Conservation (phyloP, 2,888 invertebrate species). For the Tholera decimalis region DNA sequence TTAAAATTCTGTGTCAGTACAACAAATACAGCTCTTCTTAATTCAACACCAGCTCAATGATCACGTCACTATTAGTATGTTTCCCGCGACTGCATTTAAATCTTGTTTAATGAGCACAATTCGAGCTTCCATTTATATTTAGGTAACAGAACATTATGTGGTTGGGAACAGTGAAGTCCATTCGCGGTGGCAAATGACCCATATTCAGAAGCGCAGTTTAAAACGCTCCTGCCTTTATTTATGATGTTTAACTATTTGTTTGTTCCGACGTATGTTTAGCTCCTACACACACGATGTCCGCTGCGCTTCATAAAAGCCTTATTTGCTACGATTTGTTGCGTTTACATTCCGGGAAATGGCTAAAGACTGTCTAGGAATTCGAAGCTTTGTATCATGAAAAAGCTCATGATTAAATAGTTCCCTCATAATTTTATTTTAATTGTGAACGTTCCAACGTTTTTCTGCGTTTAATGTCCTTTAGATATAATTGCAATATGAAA, state of each 20-base stretch:
- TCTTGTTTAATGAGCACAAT: slow-evolving; percentile 64
- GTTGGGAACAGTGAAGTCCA: slow-evolving; percentile 62
- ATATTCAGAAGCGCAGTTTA: slow-evolving; percentile 59
- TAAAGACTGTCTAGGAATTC: slow-evolving; percentile 29
- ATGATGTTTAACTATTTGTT: slow-evolving; percentile 53
- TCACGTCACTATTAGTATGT: slow-evolving; percentile 58
- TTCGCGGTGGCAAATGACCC: slow-evolving; percentile 66
- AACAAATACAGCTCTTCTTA: slow-evolving; percentile 43
- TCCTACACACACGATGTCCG: slow-evolving; percentile 33
- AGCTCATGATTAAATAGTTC: slow-evolving; percentile 31
- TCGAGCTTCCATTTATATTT: slow-evolving; percentile 58
- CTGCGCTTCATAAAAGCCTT: slow-evolving; percentile 41
- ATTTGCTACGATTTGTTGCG: slow-evolving; percentile 35
- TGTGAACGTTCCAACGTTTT: slow-evolving; percentile 22
- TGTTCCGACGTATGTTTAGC: slow-evolving; percentile 42
- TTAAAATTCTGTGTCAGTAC: slow-evolving; percentile 22
- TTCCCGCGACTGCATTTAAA: slow-evolving; percentile 62
- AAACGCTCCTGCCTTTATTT: slow-evolving; percentile 51
- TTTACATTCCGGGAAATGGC: slow-evolving; percentile 20
- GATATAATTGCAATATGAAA: slow-evolving; percentile 12
- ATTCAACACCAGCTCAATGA: slow-evolving; percentile 41
- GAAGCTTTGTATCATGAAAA: slow-evolving; percentile 35
- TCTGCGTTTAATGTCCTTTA: slow-evolving; percentile 24
- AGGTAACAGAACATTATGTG: slow-evolving; percentile 61
- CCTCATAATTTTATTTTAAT: slow-evolving; percentile 46